Percentiles rank a stretch among this genome's conserved stretches.
These are phyloP conservation scores for Lynx canadensis DNA, from an alignment of 2,113 vertebrate genomes.

Conservation along the genomic window DNA sequence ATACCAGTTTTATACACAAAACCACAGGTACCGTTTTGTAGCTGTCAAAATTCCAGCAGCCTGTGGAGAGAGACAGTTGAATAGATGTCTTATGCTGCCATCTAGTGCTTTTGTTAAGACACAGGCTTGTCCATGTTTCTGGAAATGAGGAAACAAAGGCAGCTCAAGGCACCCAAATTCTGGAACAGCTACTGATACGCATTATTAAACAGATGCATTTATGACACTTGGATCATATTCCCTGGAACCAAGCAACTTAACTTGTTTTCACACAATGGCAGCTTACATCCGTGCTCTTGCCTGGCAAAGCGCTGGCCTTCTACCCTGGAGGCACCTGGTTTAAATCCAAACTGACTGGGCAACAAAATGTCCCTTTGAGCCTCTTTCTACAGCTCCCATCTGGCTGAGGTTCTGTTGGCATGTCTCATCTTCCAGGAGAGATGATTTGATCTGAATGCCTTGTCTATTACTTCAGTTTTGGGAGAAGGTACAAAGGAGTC, in stretches of 20 bases:
- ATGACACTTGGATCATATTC: slow-evolving; percentile 45
- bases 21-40: slow-evolving; percentile 78
- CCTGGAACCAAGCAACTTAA: slow-evolving; percentile 46
- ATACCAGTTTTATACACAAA: slow-evolving; percentile 80
- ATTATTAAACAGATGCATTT: slow-evolving; percentile 78
- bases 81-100: slow-evolving; percentile 84
- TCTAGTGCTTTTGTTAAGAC: slow-evolving; percentile 75
- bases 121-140: not conserved
- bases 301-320: slow-evolving; percentile 55
- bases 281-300: slow-evolving; percentile 54
- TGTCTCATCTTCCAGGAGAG: slow-evolving; percentile 48
- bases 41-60: slow-evolving; percentile 80
- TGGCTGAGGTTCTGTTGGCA: slow-evolving; percentile 68
- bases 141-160: slow-evolving; percentile 56
- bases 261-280: slow-evolving; percentile 65
- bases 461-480: slow-evolving; percentile 66
- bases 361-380: slow-evolving; percentile 62
- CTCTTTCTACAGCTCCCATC: slow-evolving; percentile 68
- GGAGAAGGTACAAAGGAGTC: slow-evolving; percentile 67
- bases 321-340: slow-evolving; percentile 70
- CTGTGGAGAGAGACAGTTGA: slow-evolving; percentile 51
- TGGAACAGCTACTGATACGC: slow-evolving; percentile 32
- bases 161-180: not conserved
- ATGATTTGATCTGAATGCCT: slow-evolving; percentile 62
- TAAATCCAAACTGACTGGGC: slow-evolving; percentile 74